A percentile compares a stretch with the other conserved stretches of the same genome.
phyloP scores from a whole-genome alignment of 2,888 invertebrate genomes.

The Dryomyza anilis region DNA sequence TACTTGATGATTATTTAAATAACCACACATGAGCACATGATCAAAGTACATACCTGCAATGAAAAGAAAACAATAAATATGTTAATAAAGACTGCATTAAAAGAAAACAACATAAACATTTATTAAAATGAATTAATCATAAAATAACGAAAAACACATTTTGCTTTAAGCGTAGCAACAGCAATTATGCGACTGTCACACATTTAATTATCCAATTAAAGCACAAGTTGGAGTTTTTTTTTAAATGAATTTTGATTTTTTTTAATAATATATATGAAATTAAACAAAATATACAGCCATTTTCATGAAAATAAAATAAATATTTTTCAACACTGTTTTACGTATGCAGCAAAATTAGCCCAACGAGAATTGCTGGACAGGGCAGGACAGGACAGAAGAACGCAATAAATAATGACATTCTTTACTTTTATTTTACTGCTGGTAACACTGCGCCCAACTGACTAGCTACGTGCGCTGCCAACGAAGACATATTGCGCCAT shows the following conservation, averaged over 20 bases:
- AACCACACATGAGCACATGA: neutral
- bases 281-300: neutral
- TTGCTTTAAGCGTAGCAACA: no score
- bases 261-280: no score
- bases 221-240: neutral
- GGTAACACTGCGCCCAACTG: conserved; percentile 7
- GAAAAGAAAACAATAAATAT: neutral
- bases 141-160: no score
- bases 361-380: conserved; percentile 51
- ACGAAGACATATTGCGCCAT: neutral
- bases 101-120: neutral
- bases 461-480: neutral
- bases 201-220: no score
- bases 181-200: no score
- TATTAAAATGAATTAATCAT: no score
- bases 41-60: conserved; percentile 8
- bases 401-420: conserved; percentile 49
- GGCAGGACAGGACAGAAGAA: no score
- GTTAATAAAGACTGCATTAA: conserved; percentile 2
- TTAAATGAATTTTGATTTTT: no score
- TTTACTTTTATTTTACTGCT: conserved; percentile 25
- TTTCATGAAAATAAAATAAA: conserved; percentile 33
- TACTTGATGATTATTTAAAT: no score
- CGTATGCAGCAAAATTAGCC: conserved; percentile 54
- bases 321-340: conserved; percentile 36